These are phyloP conservation scores for Auanema freiburgensis DNA, from an alignment of 2,888 invertebrate species.

Conservation along the genomic window DNA sequence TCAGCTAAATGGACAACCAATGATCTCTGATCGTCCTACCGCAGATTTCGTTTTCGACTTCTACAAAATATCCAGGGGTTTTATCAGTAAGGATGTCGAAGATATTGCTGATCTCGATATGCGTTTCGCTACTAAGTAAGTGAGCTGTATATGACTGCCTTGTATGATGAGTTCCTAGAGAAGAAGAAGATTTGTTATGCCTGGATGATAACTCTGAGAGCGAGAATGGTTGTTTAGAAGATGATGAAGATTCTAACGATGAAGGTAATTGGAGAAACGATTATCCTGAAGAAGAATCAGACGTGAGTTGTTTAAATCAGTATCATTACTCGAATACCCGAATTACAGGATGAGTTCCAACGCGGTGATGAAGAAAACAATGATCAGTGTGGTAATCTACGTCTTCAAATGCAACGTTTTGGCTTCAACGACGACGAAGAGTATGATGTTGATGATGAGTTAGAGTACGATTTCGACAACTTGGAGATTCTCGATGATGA, in stretches of 20 bases:
- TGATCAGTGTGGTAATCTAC: conserved; percentile 11
- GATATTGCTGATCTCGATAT: conserved; percentile 19
- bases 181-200: conserved; percentile 30
- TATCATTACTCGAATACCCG: not conserved
- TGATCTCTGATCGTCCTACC: conserved; percentile 13
- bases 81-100: conserved; percentile 10
- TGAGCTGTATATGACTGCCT: too few species aligned
- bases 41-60: conserved; percentile 57
- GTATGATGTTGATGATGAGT: conserved; percentile 3
- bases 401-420: conserved; percentile 18
- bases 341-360: conserved; percentile 1
- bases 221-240: conserved; percentile 34
- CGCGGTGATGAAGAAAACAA: conserved; percentile 1
- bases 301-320: conserved; percentile 2
- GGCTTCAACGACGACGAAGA: conserved; percentile 8
- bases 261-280: conserved; percentile 62
- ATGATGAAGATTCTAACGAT: conserved; percentile 61
- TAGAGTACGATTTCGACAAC: not conserved
- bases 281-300: conserved; percentile 60
- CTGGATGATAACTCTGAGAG: conserved; percentile 38
- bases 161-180: too few species aligned
- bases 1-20: conserved; percentile 35
- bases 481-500: not conserved
- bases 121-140: conserved; percentile 23
- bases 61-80: conserved; percentile 37